Percentiles rank a stretch among this genome's conserved stretches.
phyloP scores from a whole-genome alignment of 2,113 vertebrate species.

The Propithecus coquereli region DNA sequence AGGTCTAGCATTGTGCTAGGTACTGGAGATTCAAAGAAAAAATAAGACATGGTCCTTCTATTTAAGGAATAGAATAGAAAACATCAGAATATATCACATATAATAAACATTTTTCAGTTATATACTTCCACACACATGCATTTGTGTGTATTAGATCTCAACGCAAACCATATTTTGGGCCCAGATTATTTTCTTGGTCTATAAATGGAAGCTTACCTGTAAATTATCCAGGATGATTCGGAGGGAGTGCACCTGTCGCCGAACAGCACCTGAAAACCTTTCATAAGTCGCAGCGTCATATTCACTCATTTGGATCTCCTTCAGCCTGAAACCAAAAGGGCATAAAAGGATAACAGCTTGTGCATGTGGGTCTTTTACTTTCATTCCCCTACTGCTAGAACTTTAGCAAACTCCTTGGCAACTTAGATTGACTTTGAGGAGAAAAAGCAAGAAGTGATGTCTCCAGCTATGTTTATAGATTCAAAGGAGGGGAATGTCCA shows the following conservation, averaged over 20 bases:
- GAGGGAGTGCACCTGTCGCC: slow-evolving; percentile 93
- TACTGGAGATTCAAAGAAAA: not conserved
- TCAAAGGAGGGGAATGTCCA: not conserved
- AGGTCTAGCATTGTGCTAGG: not conserved
- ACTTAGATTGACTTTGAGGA: not conserved
- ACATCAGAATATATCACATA: not conserved
- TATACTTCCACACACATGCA: not conserved
- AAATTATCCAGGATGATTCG: slow-evolving; percentile 94
- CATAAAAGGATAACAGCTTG: not conserved
- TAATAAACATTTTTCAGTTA: not conserved
- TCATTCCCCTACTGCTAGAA: not conserved
- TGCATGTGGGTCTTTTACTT: not conserved
- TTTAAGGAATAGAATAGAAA: not conserved
- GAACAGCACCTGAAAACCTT: slow-evolving; percentile 91
- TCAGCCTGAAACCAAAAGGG: slow-evolving; percentile 84
- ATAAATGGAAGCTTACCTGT: slow-evolving; percentile 85
- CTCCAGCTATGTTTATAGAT: not conserved
- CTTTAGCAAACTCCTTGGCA: not conserved
- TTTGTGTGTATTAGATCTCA: not conserved
- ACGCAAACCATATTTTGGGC: not conserved
- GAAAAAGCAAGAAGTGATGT: not conserved
- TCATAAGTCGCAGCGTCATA: slow-evolving; percentile 93
- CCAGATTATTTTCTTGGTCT: not conserved
- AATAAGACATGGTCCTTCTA: not conserved
- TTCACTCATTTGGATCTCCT: slow-evolving; percentile 96